Evolutionary conservation across 2,113 vertebrate species (phyloP), one percentile per base, ranked within the genome.

Genomic region (Tenebrosternarchus preto): DNA sequence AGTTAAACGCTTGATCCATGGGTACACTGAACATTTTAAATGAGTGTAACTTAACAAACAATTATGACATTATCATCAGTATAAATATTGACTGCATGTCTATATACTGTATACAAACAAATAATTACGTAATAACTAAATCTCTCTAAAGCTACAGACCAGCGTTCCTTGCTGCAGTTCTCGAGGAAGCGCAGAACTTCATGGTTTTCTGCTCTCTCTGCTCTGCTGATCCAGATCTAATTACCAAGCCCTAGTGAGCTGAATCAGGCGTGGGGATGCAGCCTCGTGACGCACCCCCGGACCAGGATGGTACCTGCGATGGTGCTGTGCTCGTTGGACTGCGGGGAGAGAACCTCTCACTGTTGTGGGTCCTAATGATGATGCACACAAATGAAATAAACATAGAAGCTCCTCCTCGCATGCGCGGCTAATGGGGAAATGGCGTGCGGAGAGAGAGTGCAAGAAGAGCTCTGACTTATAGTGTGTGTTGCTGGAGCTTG

Each of bases 181-280:
- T 12, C 5, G 4, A n/a, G 12, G 59, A 82, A 77, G 12, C 25
- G 59, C 68, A 59, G 39, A 27, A 25, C 75, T 33, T 68, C 67
- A 31, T 46, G 46, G 57, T 63, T 72, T n/a, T 29, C 22, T 25
- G 33, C n/a, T n/a, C 69, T 69, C 27, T 24, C 33, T 53, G 33
- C 76, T 66, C 31, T 76, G 71, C 76, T 64, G 66, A 83, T 76
- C 27, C 55, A 22, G 33, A 1, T 25, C 57, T 72, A 80, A 80
- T 80, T 80, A 73, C 68, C 57, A 50, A 59, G 31, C 22, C 22
- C n/a, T 25, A 11, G 24, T 80, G 46, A 73, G 57, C 39, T 17
- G 3, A 61, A 36, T 80, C 69, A 72, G 68, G 57, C 63, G 77
- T 71, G 33, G 50, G 50, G 67, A 24, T 24, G n/a, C 17, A 12